Evolutionary conservation across 2,113 vertebrate species (phyloP), one percentile per base, ranked within the genome.

Genomic region (Coptodon bakossiorum): DNA sequence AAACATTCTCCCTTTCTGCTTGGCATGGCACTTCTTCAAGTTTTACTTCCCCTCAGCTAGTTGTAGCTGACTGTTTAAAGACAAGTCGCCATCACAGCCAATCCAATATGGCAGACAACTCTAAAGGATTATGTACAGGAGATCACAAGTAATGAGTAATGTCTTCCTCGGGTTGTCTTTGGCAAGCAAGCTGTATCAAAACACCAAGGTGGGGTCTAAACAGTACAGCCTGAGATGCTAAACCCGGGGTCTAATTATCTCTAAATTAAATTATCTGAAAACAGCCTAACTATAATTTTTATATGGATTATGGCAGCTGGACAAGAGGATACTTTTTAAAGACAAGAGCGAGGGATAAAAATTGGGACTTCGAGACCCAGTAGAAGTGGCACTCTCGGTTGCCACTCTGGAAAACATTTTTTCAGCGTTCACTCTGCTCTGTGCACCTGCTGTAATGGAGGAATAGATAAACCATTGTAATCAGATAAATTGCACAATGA

Each of bases 371-470:
- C 5, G 11, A 10, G 43, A 79, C 12, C 27, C 4, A 11, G 71
- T 59, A 16, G 79, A 29, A 82, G 83, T 59, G 8, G 24, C 9
- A 6, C 6, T 12, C 48, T 22, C 14, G 24, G 17, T 68, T 52
- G 10, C 17, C 57, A 38, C 6, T 3, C 6, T 48, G 40, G 57
- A 82, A 31, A 13, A 82, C 13, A 6, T 68, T 27, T 52, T 5
- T 34, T 78, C 56, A 80, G 59, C 22, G 3, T 17, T 78, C 48
- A 16, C 22, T 59, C 24, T 56, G 5, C 24, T 38, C 17, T 86
- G 56, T 83, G 88, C 68, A 82, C 59, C 90, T 84, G 81, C 80
- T 90, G 73, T 82, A 86, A 73, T 2, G 38, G 53, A 82, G 86
- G n/a, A 86, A 43, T 57, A 88, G 76, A 86, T 56, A 14, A 83